phyloP scores from a whole-genome alignment of 2,888 invertebrate genomes.

The Eulithis testata region DNA sequence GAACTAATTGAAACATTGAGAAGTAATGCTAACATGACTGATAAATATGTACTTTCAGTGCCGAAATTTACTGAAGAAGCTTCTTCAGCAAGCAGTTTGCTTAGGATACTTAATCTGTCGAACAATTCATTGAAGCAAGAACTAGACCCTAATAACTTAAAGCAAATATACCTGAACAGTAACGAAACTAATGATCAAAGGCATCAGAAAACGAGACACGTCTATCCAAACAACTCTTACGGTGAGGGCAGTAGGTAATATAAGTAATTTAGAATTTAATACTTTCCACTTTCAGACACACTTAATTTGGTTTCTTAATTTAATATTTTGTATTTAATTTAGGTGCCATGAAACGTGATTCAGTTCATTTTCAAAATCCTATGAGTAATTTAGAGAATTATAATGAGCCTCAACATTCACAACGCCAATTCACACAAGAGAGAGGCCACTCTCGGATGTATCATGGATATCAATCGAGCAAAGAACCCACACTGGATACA shows the following conservation, averaged over 20 bases:
- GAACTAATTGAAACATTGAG: neutral
- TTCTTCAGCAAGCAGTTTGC: slow-evolving; percentile 58
- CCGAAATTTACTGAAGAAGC: slow-evolving; percentile 42
- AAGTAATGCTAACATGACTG: slow-evolving; percentile 28
- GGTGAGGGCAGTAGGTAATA: slow-evolving; percentile 45
- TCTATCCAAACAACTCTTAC: slow-evolving; percentile 51
- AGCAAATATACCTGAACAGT: slow-evolving; percentile 48
- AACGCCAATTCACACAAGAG: slow-evolving; percentile 51
- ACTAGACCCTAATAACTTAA: slow-evolving; percentile 64
- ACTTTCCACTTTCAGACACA: neutral
- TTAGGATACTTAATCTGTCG: slow-evolving; percentile 67
- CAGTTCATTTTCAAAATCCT: slow-evolving; percentile 36
- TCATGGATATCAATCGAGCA: slow-evolving; percentile 51
- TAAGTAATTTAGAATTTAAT: neutral
- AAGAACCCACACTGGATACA: slow-evolving; percentile 37
- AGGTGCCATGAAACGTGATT: slow-evolving; percentile 56
- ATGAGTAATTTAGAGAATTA: slow-evolving; percentile 36
- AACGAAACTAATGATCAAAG: slow-evolving; percentile 49
- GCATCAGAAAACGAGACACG: slow-evolving; percentile 62
- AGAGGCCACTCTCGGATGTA: slow-evolving; percentile 63
- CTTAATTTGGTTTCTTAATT: neutral
- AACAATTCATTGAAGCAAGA: slow-evolving; percentile 60
- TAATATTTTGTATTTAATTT: slow-evolving; percentile 36
- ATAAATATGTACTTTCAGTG: slow-evolving; percentile 48
- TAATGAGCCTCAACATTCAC: slow-evolving; percentile 47